These are phyloP conservation scores for Nebria brevicollis DNA, from an alignment of 2,888 invertebrate genomes.

Conservation along the genomic window DNA sequence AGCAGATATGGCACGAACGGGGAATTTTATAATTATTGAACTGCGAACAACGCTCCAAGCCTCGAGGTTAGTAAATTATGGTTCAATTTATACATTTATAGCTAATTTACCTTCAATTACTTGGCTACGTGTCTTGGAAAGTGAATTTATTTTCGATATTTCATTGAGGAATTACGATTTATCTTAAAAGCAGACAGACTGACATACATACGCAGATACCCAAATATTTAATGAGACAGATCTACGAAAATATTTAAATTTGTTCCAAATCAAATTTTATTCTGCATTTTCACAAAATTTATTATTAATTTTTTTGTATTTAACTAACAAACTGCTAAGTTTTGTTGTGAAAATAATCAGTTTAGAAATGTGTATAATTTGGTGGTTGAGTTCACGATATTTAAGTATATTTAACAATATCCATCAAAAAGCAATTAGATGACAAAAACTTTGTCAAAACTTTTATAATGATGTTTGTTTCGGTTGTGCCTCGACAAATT, in stretches of 20 bases:
- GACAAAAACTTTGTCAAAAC: not conserved
- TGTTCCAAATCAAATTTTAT: too few species aligned
- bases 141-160: too few species aligned
- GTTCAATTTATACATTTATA: too few species aligned
- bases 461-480: slow-evolving; percentile 1
- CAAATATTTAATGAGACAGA: too few species aligned
- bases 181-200: too few species aligned
- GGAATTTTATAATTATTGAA: not conserved
- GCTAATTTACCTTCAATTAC: too few species aligned
- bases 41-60: not conserved
- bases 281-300: too few species aligned
- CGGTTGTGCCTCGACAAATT: not conserved
- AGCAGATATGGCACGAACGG: not conserved
- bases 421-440: slow-evolving; percentile 1
- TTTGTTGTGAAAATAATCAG: not conserved
- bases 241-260: too few species aligned
- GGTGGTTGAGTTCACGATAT: not conserved
- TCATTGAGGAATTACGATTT: too few species aligned
- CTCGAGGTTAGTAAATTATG: not conserved
- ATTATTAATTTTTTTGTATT: too few species aligned
- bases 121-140: too few species aligned
- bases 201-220: too few species aligned
- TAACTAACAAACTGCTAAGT: not conserved
- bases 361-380: not conserved
- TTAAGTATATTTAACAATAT: not conserved